Percentiles rank a stretch among this genome's conserved stretches.
phyloP scores from a whole-genome alignment of 2,797 vertebrate species.

The Cryptoprocta ferox region DNA sequence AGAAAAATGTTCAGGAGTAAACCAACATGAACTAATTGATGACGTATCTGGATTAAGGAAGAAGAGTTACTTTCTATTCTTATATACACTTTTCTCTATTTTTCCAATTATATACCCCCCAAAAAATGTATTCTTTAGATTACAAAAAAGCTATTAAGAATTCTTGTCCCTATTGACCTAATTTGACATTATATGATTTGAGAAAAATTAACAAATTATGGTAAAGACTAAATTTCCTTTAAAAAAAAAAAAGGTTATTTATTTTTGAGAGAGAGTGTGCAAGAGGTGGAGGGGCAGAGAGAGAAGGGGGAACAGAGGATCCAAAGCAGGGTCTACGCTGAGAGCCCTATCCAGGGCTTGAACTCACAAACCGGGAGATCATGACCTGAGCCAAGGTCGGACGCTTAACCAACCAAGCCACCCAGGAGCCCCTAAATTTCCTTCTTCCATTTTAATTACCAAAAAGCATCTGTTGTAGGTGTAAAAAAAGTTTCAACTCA shows the following conservation, averaged over 20 bases:
- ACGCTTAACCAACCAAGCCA: no score
- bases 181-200: not conserved
- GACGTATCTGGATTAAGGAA: not conserved
- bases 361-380: no score
- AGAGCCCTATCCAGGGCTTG: no score
- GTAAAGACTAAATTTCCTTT: not conserved
- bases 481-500: not conserved
- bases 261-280: no score
- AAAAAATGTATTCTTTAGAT: not conserved
- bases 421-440: not conserved
- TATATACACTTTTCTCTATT: not conserved
- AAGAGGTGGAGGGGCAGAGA: no score
- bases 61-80: not conserved
- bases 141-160: not conserved
- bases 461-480: not conserved
- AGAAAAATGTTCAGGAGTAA: slow-evolving; percentile 9
- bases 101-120: not conserved
- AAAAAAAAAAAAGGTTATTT: no score
- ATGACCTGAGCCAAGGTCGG: no score
- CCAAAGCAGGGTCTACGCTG: no score
- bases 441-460: not conserved
- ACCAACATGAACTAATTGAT: not conserved
- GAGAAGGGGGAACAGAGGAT: no score
- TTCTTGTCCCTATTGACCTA: not conserved
- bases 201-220: not conserved